Evolutionary conservation across 2,113 vertebrate species (phyloP), one percentile per base, ranked within the genome.

Genomic region (Pelvicachromis taeniatus): DNA sequence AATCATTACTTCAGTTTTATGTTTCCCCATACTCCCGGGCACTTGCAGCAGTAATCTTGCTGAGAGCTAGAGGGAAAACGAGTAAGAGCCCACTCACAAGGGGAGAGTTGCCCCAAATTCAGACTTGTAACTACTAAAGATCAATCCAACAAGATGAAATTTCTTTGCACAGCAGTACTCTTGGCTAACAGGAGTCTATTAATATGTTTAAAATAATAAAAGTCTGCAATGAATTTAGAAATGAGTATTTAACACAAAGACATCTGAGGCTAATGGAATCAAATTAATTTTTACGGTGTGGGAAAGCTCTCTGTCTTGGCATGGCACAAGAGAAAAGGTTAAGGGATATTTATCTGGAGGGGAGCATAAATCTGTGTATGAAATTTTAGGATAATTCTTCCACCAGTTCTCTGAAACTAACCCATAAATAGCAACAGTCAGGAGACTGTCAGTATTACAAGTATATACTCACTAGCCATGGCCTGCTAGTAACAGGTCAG

Each of bases 1-100:
- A 53, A 85, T 82, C 78, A 85, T 89, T 82, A 87, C 52, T 78
- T 86, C 14, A 70, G 84, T 85, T 89, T 83, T 65, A 85, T 83
- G 78, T 91, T 87, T 84, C 31, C 3, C 78, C 23, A 12, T 79
- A 50, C 17, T 23, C 58, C 58, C 2, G 0, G 81, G 77, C 59
- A 77, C 58, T 87, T 31, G 59, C 9, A 85, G 73, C 23, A 77
- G 65, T 35, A 55, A 73, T 87, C 75, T 68, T 23, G 53, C 75
- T 70, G 55, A 68, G 77, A 84, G 75, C 65, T 50, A 38, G 58
- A 81, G 79, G 45, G 45, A 75, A 52, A 52, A 75, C 26, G 10
- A 75, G 21, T 53, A 21, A 80, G 38, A 31, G 55, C 45, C 33
- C 65, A 58, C 14, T 53, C 48, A 50, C 79, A 8, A 73, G 17